Evolutionary conservation across 2,888 invertebrate genomes (phyloP).

Genomic region (Polydrusus pterygomalis): DNA sequence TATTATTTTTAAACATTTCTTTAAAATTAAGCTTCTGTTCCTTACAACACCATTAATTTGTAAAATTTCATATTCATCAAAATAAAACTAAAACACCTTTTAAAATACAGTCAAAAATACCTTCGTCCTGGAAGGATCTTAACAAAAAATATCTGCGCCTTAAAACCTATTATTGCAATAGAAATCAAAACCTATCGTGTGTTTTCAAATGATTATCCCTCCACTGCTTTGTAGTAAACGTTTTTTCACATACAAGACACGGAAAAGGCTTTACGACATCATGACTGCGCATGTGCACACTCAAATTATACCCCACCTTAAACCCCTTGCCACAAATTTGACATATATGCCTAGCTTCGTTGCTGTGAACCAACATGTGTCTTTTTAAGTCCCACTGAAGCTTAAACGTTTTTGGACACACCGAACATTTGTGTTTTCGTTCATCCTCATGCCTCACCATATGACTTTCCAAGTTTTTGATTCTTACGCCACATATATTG

Average conservation of each 20-base stretch:
- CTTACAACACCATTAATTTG: no score
- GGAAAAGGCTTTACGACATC: constrained; percentile 73
- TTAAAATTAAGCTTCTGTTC: no score
- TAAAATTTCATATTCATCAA: no score
- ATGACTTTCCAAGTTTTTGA: constrained; percentile 67
- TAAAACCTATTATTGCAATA: not conserved
- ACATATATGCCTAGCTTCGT: constrained; percentile 70
- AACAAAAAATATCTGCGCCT: no score
- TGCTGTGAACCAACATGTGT: constrained; percentile 71
- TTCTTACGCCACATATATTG: constrained; percentile 48
- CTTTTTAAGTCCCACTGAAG: constrained; percentile 66
- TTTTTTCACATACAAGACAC: constrained; percentile 75
- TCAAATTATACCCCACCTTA: constrained; percentile 74
- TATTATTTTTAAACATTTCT: no score
- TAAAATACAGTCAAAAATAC: no score
- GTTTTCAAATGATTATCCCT: constrained; percentile 56
- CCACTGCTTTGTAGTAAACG: constrained; percentile 71
- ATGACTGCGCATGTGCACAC: constrained; percentile 74
- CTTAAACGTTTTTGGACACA: constrained; percentile 55
- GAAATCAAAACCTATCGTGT: constrained; percentile 37
- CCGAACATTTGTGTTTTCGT: constrained; percentile 63
- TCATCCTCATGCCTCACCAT: constrained; percentile 58
- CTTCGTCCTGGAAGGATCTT: no score
- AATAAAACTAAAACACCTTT: no score
- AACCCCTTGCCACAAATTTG: constrained; percentile 74